Base-by-base conservation (phyloP, 1,140 invertebrate species). In the Achatina immaculata region DNA sequence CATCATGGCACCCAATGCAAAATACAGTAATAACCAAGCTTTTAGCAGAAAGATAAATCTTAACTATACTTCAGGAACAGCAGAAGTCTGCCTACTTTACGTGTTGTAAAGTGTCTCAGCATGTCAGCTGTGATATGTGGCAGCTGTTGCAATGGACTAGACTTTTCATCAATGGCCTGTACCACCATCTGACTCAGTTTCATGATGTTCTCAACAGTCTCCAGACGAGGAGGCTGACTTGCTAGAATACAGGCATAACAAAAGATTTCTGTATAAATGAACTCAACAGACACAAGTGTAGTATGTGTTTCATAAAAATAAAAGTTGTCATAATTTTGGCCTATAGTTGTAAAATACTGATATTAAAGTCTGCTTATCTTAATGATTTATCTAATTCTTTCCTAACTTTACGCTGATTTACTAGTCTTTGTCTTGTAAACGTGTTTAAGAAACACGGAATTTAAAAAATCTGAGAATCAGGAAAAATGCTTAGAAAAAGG, bases 161-260 rank as follows among this genome's bases (percentile, higher is more conserved):
- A 97, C 88, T 94, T 95, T 85, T 98, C 96, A 96, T 97, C 99
- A 62, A 99, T 92, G 0, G 94, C 98, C 93, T 99, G 99, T 0
- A 99, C 96, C 66, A 99, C 94, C 96, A 99, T 98, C 71, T 97
- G 96, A 84, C 95, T 95, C 43, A 99, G 90, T 92, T 98, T 99
- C 96, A 99, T 99, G 86, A 96, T 96, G 90, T 98, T 98, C 92
- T 99, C 98, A 81, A 99, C 95, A 2, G 98, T 99, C 87, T 98
- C 96, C 83, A 99, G 95, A 71, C 94, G 94, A 24, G 98, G 97
- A 81, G 97, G 92, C 71, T 95, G 92, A 48, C 94, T 93, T 11
- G 84, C 84, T 82, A 83, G 68, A 82, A 40, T 36, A 75, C n/a
- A n/a, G n/a, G n/a, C n/a, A n/a, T n/a, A 71, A 19, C 28, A 75